Evolutionary conservation across 2,888 invertebrate genomes (phyloP).

Genomic region (Drosophila longiperda): DNA sequence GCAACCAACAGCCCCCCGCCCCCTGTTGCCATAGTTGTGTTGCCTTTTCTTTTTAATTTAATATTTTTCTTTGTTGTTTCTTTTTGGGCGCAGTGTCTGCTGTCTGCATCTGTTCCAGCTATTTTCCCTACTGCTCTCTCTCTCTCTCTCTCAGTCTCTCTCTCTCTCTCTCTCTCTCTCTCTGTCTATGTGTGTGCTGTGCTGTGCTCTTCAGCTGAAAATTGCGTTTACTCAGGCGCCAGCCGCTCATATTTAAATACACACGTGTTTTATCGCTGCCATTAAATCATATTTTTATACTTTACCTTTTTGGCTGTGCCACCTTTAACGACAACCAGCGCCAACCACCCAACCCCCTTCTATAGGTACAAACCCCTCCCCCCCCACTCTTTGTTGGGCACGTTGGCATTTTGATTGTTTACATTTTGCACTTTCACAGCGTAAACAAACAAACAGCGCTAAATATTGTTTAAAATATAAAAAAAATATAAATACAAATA

Average conservation of each 20-base stretch:
- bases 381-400: slow-evolving; percentile 2
- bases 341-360: background rate
- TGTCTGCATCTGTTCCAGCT: slow-evolving; percentile 45
- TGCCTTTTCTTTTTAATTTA: slow-evolving; percentile 73
- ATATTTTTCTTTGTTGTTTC: slow-evolving; percentile 71
- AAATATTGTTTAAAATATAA: slow-evolving; percentile 70
- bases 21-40: slow-evolving; percentile 43
- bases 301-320: slow-evolving; percentile 74
- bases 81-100: slow-evolving; percentile 42
- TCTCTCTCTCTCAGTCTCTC: background rate
- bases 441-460: slow-evolving; percentile 76
- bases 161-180: slow-evolving; percentile 8
- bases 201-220: slow-evolving; percentile 65
- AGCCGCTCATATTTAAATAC: slow-evolving; percentile 84
- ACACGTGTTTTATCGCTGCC: slow-evolving; percentile 85
- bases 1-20: background rate
- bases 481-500: slow-evolving; percentile 44
- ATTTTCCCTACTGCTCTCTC: slow-evolving; percentile 1
- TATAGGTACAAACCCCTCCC: background rate
- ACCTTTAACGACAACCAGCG: slow-evolving; percentile 57
- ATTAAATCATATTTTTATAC: slow-evolving; percentile 85
- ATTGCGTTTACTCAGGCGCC: slow-evolving; percentile 85
- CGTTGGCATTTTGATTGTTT: slow-evolving; percentile 82
- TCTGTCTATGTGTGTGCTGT: slow-evolving; percentile 8
- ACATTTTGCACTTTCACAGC: slow-evolving; percentile 82